Evolutionary conservation across 2,113 vertebrate species (phyloP).

Genomic region (Nothoprocta pentlandii): DNA sequence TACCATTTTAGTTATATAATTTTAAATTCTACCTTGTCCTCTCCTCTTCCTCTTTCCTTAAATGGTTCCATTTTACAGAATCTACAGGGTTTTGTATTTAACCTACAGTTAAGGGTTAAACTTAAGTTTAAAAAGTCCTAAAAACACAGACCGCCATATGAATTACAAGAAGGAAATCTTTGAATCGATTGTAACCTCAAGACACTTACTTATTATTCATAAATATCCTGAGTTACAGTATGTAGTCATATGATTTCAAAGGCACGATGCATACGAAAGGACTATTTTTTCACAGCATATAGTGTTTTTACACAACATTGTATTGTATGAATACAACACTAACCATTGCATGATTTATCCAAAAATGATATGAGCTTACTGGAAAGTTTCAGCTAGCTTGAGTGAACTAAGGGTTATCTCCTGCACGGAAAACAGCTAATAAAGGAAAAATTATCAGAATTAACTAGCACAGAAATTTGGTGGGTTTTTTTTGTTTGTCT

Average conservation of each 20-base stretch:
- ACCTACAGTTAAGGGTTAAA: too few relatives aligned
- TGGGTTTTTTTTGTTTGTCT: too few relatives aligned
- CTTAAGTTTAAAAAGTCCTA: neutral
- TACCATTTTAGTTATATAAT: neutral
- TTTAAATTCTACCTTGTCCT: neutral
- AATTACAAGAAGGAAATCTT: neutral
- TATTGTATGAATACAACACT: neutral
- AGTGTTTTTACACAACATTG: too few relatives aligned
- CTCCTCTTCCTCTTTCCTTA: neutral
- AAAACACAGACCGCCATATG: neutral
- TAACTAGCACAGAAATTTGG: neutral
- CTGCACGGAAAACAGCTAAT: neutral
- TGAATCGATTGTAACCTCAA: neutral
- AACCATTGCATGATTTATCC: neutral
- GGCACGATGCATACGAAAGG: neutral
- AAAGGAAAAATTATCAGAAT: neutral
- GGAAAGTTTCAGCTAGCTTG: neutral
- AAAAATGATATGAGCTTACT: neutral
- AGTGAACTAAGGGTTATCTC: neutral
- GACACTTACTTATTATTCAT: neutral
- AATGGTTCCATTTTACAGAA: neutral
- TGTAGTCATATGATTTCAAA: neutral
- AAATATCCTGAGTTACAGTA: neutral
- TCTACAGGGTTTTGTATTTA: neutral
- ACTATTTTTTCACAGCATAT: neutral